Percentiles rank a stretch among this genome's conserved stretches.
phyloP scores from a whole-genome alignment of 2,888 invertebrate genomes.

The Himalopsyche kuldschensis region DNA sequence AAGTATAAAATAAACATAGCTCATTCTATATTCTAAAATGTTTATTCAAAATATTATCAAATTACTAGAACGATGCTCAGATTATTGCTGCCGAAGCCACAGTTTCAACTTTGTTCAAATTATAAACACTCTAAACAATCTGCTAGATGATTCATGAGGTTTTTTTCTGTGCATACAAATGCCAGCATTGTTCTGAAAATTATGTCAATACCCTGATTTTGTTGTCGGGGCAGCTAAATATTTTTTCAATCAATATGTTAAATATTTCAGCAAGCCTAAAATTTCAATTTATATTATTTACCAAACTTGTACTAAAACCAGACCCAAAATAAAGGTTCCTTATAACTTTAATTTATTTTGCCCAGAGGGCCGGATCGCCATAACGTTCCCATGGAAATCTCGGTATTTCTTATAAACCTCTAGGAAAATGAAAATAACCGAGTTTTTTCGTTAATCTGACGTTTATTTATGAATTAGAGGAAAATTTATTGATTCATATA shows the following conservation, averaged over 20 bases:
- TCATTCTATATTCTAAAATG: no score
- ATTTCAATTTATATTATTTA: background rate
- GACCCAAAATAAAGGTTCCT: background rate
- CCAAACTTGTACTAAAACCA: background rate
- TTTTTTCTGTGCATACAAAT: background rate
- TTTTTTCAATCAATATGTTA: slow-evolving; percentile 12
- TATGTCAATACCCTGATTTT: background rate
- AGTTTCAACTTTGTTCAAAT: no score
- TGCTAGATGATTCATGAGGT: no score
- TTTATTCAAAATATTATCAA: no score
- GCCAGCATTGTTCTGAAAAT: background rate
- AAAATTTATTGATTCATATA: no score
- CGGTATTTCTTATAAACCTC: background rate
- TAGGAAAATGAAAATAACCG: background rate
- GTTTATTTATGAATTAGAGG: no score
- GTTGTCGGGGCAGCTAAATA: background rate
- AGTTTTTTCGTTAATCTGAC: background rate
- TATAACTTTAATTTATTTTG: background rate
- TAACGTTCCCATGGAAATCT: background rate
- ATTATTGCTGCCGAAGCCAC: no score
- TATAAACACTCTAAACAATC: no score
- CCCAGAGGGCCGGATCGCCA: background rate
- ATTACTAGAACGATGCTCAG: no score
- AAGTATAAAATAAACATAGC: no score
- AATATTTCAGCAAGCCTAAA: background rate